Evolutionary conservation across 2,113 vertebrate genomes (phyloP).

Genomic region (Petromus typicus): DNA sequence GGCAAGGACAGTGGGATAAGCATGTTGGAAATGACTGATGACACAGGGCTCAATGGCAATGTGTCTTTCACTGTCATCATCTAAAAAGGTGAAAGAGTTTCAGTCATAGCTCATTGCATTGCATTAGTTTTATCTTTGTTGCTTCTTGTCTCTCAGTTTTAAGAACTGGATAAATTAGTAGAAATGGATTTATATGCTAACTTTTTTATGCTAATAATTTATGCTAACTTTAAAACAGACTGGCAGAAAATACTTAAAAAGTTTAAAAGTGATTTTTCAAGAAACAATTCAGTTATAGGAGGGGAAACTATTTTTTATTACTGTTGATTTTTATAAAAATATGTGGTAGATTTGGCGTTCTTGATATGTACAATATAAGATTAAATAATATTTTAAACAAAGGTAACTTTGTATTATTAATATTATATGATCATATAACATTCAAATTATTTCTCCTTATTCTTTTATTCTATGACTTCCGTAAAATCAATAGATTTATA

Average conservation of each 20-base stretch:
- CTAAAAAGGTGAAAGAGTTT: background rate
- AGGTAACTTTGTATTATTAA: background rate
- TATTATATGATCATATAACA: background rate
- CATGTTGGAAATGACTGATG: background rate
- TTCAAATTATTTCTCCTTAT: background rate
- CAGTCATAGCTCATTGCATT: background rate
- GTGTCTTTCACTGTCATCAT: background rate
- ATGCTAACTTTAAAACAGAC: constrained; percentile 11
- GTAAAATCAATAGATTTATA: background rate
- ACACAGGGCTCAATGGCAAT: background rate
- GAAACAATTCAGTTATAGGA: constrained; percentile 1
- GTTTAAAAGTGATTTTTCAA: constrained; percentile 39
- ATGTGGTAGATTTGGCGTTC: background rate
- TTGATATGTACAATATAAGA: background rate
- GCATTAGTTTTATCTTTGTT: constrained; percentile 25
- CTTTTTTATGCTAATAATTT: background rate
- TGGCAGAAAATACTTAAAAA: background rate
- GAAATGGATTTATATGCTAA: background rate
- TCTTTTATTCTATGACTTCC: background rate
- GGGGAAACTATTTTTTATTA: background rate
- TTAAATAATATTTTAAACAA: constrained; percentile 35
- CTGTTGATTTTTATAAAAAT: background rate
- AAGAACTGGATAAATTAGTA: background rate
- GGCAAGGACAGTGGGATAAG: background rate
- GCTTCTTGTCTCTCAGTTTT: constrained; percentile 8